Evolutionary conservation across 2,888 invertebrate species (phyloP).

Genomic region (Tachina grossa): DNA sequence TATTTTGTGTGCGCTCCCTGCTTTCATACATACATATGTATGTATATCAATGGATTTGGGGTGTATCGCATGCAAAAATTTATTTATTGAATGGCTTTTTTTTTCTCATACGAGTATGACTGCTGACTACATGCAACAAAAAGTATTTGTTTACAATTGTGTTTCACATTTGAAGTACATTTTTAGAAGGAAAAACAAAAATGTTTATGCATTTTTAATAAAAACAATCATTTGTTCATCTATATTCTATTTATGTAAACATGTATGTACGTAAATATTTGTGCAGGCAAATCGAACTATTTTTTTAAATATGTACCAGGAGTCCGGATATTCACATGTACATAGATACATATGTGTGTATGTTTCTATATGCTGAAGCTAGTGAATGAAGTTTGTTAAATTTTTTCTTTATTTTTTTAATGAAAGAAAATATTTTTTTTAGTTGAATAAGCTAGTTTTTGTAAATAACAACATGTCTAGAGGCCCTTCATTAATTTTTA

Average conservation of each 20-base stretch:
- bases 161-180: neutral
- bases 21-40: neutral
- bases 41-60: neutral
- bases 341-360: neutral
- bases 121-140: neutral
- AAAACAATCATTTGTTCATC: neutral
- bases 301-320: too few relatives aligned
- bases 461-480: too few relatives aligned
- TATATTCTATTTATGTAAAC: too few relatives aligned
- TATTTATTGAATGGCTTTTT: constrained; percentile 5
- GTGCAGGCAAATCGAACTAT: too few relatives aligned
- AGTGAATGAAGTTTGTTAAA: neutral
- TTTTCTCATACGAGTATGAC: neutral
- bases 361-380: neutral
- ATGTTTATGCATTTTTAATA: constrained; percentile 7
- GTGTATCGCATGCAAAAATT: constrained; percentile 20
- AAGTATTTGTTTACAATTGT: constrained; percentile 13
- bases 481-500: too few relatives aligned
- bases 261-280: too few relatives aligned
- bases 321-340: too few relatives aligned
- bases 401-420: neutral
- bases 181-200: neutral
- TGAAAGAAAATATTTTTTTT: too few relatives aligned
- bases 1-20: constrained; percentile 1
- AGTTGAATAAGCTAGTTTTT: too few relatives aligned